Evolutionary conservation across 1,140 invertebrate species (phyloP).

Genomic region (Hormaphis cornu): DNA sequence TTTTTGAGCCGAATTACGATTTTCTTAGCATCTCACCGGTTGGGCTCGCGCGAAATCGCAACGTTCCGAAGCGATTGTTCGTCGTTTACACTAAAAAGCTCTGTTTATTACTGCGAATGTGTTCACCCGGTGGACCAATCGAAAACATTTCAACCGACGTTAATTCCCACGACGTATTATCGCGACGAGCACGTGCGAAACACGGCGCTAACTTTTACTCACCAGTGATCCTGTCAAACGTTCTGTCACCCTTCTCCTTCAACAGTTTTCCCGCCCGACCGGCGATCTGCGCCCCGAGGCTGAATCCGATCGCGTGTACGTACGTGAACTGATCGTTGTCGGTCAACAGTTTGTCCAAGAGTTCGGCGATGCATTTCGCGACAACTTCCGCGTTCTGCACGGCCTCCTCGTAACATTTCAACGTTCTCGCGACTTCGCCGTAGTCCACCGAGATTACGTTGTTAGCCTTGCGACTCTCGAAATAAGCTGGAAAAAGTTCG

Average conservation of each 20-base stretch:
- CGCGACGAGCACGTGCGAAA: too few relatives aligned
- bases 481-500: conserved; percentile 5
- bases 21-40: too few relatives aligned
- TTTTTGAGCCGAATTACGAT: too few relatives aligned
- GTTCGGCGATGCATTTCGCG: not conserved
- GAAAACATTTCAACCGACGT: too few relatives aligned
- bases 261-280: not conserved
- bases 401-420: not conserved
- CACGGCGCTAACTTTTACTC: not conserved
- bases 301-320: not conserved
- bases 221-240: not conserved
- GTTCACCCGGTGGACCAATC: too few relatives aligned
- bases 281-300: not conserved
- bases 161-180: too few relatives aligned
- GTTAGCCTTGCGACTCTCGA: not conserved
- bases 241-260: not conserved
- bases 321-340: not conserved
- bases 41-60: too few relatives aligned
- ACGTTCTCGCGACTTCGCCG: not conserved
- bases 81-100: too few relatives aligned
- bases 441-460: not conserved
- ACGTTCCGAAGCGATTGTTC: too few relatives aligned
- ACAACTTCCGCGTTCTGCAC: not conserved
- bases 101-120: too few relatives aligned
- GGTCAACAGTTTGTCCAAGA: not conserved